A percentile compares a stretch with the other conserved stretches of the same genome.
phyloP scores from a whole-genome alignment of 1,140 invertebrate species.

The Pteromalus puparum region DNA sequence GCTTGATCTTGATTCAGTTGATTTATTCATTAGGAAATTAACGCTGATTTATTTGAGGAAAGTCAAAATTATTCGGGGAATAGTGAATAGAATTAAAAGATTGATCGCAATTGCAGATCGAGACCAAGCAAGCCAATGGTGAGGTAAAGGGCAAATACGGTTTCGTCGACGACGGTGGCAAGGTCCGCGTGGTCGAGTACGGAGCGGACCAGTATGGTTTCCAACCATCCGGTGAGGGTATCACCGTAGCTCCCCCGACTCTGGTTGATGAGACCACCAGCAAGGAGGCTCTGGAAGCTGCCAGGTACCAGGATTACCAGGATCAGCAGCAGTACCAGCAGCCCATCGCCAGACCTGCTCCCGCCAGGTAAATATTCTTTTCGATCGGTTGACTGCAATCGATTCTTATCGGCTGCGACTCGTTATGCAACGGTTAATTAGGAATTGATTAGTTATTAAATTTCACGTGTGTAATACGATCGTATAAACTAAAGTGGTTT shows the following conservation, averaged over 20 bases:
- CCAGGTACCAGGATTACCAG: constrained; percentile 66
- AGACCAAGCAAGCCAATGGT: constrained; percentile 86
- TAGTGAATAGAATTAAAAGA: too few species aligned
- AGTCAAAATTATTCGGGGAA: not conserved
- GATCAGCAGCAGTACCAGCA: constrained; percentile 58
- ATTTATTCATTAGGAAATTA: not conserved
- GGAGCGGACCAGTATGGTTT: constrained; percentile 91
- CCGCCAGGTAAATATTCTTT: constrained; percentile 47
- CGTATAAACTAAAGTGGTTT: too few species aligned
- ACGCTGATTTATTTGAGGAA: not conserved
- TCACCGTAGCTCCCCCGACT: constrained; percentile 88
- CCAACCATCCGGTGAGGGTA: constrained; percentile 89
- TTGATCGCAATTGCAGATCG: constrained; percentile 78
- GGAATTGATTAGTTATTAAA: not conserved
- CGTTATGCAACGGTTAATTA: not conserved
- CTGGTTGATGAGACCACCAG: constrained; percentile 83
- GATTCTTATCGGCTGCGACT: too few species aligned
- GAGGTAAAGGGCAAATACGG: constrained; percentile 91
- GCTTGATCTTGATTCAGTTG: too few species aligned
- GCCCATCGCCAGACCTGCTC: constrained; percentile 54
- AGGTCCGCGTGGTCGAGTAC: constrained; percentile 90
- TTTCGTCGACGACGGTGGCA: constrained; percentile 88
- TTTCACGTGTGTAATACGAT: too few species aligned
- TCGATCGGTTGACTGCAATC: too few species aligned
- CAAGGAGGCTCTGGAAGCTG: constrained; percentile 73